These are phyloP conservation scores for Nymphicus hollandicus DNA, from an alignment of 2,113 vertebrate species.

Conservation along the genomic window DNA sequence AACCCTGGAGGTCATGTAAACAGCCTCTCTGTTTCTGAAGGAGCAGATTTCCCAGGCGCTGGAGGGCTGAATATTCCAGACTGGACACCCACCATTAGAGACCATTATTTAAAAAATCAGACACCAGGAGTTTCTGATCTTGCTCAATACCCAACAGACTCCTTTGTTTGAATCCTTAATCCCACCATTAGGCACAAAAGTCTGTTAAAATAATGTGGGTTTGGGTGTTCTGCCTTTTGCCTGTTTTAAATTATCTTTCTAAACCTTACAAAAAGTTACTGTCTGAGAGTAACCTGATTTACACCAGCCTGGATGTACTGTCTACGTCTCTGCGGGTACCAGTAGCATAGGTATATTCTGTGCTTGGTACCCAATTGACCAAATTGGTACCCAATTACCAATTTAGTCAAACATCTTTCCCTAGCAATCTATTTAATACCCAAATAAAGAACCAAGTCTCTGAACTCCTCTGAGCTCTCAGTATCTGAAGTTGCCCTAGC, in stretches of 20 bases:
- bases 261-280: neutral
- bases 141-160: neutral
- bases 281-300: neutral
- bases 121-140: neutral
- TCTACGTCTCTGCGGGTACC: neutral
- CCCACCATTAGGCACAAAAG: neutral
- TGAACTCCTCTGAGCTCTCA: neutral
- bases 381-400: neutral
- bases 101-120: neutral
- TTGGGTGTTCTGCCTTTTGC: neutral
- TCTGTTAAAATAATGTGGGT: neutral
- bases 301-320: neutral
- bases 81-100: neutral
- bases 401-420: neutral
- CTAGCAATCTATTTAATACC: neutral
- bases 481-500: neutral
- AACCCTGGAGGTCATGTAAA: neutral
- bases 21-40: neutral
- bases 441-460: neutral
- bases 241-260: neutral
- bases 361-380: too few relatives aligned
- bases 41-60: neutral
- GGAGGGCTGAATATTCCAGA: neutral
- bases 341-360: neutral
- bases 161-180: neutral